Percentiles rank a stretch among this genome's conserved stretches.
Conservation (phyloP, 2,797 vertebrate species). For the Melopsittacus undulatus region DNA sequence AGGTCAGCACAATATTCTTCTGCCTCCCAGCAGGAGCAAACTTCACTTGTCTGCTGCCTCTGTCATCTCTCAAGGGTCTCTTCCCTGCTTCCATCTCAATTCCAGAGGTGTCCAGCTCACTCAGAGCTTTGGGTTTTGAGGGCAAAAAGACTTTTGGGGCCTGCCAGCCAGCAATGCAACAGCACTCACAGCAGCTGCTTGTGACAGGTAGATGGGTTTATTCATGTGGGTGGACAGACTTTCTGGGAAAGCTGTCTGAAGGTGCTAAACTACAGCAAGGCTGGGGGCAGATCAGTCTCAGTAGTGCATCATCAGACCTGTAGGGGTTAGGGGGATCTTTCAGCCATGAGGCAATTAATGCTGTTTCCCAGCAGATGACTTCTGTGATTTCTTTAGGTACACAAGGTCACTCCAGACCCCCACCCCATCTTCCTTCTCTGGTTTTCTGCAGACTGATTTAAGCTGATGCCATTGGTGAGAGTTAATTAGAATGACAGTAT, state of each 20-base stretch:
- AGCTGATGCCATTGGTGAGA: not conserved
- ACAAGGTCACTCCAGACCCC: not conserved
- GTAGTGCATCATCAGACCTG: not conserved
- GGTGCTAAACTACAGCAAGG: not conserved
- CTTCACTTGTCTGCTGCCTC: not conserved
- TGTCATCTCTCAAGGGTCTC: not conserved
- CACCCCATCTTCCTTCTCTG: not conserved
- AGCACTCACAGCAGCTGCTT: not conserved
- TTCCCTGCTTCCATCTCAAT: not conserved
- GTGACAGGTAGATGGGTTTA: not conserved
- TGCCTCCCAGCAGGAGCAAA: not conserved
- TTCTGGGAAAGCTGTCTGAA: not conserved
- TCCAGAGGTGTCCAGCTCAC: not conserved
- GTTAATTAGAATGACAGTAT: not conserved
- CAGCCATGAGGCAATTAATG: rapidly evolving
- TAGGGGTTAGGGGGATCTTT: not conserved
- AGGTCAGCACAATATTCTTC: not conserved
- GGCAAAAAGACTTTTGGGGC: not conserved
- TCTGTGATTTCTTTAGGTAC: not conserved
- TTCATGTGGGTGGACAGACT: rapidly evolving
- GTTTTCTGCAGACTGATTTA: not conserved
- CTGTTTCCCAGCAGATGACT: not conserved
- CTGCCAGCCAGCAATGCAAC: not conserved
- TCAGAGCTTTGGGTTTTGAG: not conserved
- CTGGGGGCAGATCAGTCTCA: not conserved